These are phyloP conservation scores for Oasisia sp. DNA, from an alignment of 2,888 invertebrate genomes.

Conservation along the genomic window DNA sequence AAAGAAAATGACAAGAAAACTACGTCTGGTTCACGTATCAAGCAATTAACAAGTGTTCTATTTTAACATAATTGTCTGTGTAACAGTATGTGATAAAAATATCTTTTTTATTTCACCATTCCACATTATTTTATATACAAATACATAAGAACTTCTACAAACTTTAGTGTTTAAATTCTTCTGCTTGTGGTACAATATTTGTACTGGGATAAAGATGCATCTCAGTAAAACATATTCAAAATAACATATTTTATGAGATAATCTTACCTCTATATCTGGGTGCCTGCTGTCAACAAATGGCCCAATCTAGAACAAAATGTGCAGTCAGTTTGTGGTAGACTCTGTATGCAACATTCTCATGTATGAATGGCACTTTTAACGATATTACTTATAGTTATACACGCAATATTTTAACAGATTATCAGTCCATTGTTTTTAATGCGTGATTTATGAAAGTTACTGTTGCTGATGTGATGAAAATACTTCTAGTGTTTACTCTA, in stretches of 20 bases:
- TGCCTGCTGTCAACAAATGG: slow-evolving; percentile 67
- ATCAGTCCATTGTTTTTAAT: no score
- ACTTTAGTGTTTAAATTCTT: no score
- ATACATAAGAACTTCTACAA: no score
- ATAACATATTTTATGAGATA: background rate
- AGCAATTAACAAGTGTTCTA: background rate
- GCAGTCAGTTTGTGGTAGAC: background rate
- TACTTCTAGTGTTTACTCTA: background rate
- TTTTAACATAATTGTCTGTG: no score
- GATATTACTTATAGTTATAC: no score
- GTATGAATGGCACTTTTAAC: background rate
- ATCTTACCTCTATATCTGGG: slow-evolving; percentile 40
- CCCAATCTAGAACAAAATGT: slow-evolving; percentile 70
- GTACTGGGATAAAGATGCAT: no score
- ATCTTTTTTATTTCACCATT: no score
- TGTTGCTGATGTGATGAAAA: background rate
- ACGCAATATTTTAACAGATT: no score
- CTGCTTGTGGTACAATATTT: no score
- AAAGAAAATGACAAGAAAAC: background rate
- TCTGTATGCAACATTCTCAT: background rate
- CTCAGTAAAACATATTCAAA: background rate
- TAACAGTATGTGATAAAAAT: no score
- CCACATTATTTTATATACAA: no score
- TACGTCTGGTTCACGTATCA: background rate
- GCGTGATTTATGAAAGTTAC: no score